Evolutionary conservation across 2,888 invertebrate genomes (phyloP), one percentile per base, ranked within the genome.

Genomic region (Lepidocyrtinus sp.): DNA sequence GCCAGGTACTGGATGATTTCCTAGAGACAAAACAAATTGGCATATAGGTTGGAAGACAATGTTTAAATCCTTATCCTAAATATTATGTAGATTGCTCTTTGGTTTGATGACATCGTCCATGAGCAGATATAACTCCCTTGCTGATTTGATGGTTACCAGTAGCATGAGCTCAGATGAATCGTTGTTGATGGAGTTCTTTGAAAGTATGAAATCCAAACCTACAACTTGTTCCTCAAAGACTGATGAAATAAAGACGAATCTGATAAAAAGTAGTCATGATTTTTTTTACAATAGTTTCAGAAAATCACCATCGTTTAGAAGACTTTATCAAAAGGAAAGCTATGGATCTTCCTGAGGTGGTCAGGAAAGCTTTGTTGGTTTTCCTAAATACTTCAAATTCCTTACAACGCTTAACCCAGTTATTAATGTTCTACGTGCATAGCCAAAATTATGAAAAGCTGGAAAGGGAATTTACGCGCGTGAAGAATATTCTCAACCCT

Each of bases 181-280:
- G 1, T 88, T 93, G 45, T 86, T 93, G 72, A 89, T 90, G 69
- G 92, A 92, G 88, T 91, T 94, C 81, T 92, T 92, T 87, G 90
- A 91, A 89, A 92, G 93, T 93, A n/a, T n/a, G n/a, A n/a, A n/a
- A n/a, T n/a, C n/a, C n/a, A n/a, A n/a, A n/a, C n/a, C n/a, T n/a
- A n/a, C n/a, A n/a, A n/a, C n/a, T n/a, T n/a, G n/a, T n/a, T n/a
- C n/a, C n/a, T n/a, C n/a, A n/a, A n/a, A n/a, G n/a, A n/a, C n/a
- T n/a, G n/a, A n/a, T n/a, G n/a, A n/a, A n/a, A n/a, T n/a, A n/a
- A n/a, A n/a, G n/a, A n/a, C n/a, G n/a, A n/a, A n/a, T n/a, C n/a
- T n/a, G n/a, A n/a, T n/a, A n/a, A n/a, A n/a, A n/a, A n/a, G n/a
- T n/a, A n/a, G n/a, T n/a, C n/a, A n/a, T n/a, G n/a, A n/a, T 70